Conservation (phyloP, 2,888 invertebrate genomes). For the Tiphia femorata region DNA sequence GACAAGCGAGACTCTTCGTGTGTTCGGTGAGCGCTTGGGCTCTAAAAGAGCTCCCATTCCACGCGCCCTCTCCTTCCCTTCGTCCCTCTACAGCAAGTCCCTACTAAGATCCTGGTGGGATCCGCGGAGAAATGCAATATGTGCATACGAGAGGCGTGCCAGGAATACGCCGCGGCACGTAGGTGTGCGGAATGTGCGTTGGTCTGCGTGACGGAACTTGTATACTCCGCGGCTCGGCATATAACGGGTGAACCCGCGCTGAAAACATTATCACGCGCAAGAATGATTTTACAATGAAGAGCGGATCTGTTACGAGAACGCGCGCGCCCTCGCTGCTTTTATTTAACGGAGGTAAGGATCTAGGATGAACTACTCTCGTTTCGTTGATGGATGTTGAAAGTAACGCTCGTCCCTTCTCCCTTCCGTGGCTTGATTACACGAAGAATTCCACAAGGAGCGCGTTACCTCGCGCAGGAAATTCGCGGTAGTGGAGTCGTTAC, state of each 20-base stretch:
- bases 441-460: no score
- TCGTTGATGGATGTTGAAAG: no score
- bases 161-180: constrained; percentile 31
- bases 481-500: no score
- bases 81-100: constrained; percentile 15
- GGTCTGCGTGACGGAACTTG: neutral
- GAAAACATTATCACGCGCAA: no score
- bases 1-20: constrained; percentile 22
- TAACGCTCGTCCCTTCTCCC: no score
- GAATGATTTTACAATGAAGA: no score
- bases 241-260: neutral
- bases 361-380: no score
- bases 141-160: constrained; percentile 41
- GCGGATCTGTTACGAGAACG: no score
- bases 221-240: neutral
- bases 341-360: no score
- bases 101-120: neutral
- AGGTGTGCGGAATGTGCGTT: neutral
- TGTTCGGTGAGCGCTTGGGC: constrained; percentile 41
- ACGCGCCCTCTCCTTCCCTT: neutral
- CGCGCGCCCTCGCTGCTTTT: no score
- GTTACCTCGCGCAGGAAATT: no score
- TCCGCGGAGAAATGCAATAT: constrained; percentile 47
- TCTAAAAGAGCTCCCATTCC: constrained; percentile 31
- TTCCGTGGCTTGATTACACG: no score